phyloP scores from a whole-genome alignment of 2,113 vertebrate genomes.

The Muntiacus reevesi region DNA sequence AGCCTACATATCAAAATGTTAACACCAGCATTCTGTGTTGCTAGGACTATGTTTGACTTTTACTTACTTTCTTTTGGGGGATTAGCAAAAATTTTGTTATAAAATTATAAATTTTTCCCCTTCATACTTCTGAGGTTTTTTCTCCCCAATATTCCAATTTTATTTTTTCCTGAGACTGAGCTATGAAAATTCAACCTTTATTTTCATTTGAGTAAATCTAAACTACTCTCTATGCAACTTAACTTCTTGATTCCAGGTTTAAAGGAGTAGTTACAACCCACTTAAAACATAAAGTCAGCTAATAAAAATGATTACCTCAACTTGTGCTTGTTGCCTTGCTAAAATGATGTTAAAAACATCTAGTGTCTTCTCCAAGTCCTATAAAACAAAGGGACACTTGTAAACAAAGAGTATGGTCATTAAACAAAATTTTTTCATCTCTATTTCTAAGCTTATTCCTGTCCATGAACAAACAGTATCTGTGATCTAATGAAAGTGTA shows the following conservation, averaged over 20 bases:
- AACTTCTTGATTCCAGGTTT: not conserved
- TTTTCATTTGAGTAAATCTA: not conserved
- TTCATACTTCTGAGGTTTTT: not conserved
- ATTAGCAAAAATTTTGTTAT: not conserved
- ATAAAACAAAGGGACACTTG: constrained; percentile 31
- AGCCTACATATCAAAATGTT: not conserved
- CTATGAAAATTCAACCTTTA: not conserved
- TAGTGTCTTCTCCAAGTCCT: constrained; percentile 92
- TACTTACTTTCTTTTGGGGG: not conserved
- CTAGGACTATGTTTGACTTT: not conserved
- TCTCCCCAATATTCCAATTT: not conserved
- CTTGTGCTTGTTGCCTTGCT: constrained; percentile 93
- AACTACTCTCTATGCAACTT: not conserved
- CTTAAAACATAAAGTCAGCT: constrained; percentile 26
- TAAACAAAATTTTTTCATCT: not conserved
- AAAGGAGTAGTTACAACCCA: not conserved
- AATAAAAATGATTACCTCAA: constrained; percentile 87
- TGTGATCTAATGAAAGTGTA: not conserved
- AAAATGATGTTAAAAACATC: constrained; percentile 96
- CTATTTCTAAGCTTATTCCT: not conserved
- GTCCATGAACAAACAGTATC: not conserved
- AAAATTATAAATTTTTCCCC: not conserved
- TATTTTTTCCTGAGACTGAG: not conserved
- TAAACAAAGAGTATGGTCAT: not conserved
- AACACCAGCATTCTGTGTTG: not conserved